Percentiles rank a stretch among this genome's conserved stretches.
Evolutionary conservation across 2,113 vertebrate genomes (phyloP).

Genomic region (Phylloscopus trochilus): DNA sequence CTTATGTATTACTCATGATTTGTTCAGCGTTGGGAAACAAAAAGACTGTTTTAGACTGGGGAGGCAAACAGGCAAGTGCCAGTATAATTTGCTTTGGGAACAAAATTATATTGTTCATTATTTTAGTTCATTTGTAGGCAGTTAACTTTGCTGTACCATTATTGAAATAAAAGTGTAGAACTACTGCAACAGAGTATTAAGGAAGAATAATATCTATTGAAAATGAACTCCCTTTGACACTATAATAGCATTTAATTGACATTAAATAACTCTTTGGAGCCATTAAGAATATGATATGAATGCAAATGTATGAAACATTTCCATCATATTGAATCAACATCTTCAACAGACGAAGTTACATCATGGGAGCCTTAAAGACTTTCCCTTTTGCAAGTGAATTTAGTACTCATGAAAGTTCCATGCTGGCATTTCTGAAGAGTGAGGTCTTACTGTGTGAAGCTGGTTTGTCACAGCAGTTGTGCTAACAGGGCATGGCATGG

Average conservation of each 20-base stretch:
- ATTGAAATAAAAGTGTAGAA: neutral
- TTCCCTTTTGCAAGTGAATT: neutral
- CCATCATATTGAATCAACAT: conserved; percentile 59
- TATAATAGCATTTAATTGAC: conserved; percentile 61
- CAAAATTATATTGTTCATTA: conserved; percentile 3
- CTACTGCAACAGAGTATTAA: conserved; percentile 39
- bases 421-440: neutral
- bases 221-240: conserved; percentile 51
- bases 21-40: neutral
- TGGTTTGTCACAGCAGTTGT: neutral
- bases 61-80: neutral
- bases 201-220: conserved; percentile 22
- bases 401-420: neutral
- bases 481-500: neutral
- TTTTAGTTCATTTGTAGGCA: conserved; percentile 28
- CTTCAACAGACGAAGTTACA: neutral
- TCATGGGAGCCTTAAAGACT: neutral
- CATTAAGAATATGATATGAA: conserved; percentile 14
- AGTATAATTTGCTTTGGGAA: neutral
- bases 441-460: neutral
- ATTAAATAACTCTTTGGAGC: conserved; percentile 35
- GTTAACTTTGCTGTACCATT: neutral
- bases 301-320: conserved; percentile 49
- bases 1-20: neutral
- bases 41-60: neutral